Conservation (phyloP, 2,797 vertebrate genomes). For the Sebastes hopkinsi region DNA sequence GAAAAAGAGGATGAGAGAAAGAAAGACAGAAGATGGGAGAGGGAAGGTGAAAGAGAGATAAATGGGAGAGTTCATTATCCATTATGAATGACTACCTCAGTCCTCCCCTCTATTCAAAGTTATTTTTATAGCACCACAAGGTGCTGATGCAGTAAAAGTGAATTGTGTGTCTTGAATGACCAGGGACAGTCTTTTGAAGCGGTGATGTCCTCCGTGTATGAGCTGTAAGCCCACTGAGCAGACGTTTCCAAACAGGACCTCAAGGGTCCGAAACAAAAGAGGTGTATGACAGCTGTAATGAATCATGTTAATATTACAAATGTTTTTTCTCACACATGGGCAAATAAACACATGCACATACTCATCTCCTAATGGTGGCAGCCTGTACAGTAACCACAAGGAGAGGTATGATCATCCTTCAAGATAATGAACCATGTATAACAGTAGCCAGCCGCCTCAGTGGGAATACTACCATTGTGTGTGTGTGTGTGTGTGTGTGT, state of each 20-base stretch:
- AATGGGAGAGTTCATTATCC: conserved; percentile 63
- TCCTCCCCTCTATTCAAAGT: conserved; percentile 38
- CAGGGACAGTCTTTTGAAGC: conserved; percentile 14
- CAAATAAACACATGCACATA: not conserved
- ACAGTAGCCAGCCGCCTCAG: conserved; percentile 20
- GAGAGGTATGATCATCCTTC: conserved; percentile 34
- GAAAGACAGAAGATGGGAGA: conserved; percentile 17
- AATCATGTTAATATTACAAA: conserved; percentile 15
- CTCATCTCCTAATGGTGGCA: conserved; percentile 17
- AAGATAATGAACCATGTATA: conserved; percentile 37
- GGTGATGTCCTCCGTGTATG: conserved; percentile 10
- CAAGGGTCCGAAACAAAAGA: conserved; percentile 25
- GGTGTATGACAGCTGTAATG: conserved; percentile 10
- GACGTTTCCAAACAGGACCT: not conserved
- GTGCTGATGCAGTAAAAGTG: conserved; percentile 57
- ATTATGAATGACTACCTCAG: conserved; percentile 60
- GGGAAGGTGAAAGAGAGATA: conserved; percentile 48
- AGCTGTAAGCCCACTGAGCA: not conserved
- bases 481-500: not conserved
- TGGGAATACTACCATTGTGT: not conserved
- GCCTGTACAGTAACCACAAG: conserved; percentile 7
- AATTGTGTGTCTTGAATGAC: conserved; percentile 38
- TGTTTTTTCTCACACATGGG: not conserved
- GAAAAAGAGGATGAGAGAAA: conserved; percentile 10
- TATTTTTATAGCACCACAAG: conserved; percentile 42